Base-by-base conservation (phyloP, 2,797 vertebrate genomes). In the Acanthornis magna region DNA sequence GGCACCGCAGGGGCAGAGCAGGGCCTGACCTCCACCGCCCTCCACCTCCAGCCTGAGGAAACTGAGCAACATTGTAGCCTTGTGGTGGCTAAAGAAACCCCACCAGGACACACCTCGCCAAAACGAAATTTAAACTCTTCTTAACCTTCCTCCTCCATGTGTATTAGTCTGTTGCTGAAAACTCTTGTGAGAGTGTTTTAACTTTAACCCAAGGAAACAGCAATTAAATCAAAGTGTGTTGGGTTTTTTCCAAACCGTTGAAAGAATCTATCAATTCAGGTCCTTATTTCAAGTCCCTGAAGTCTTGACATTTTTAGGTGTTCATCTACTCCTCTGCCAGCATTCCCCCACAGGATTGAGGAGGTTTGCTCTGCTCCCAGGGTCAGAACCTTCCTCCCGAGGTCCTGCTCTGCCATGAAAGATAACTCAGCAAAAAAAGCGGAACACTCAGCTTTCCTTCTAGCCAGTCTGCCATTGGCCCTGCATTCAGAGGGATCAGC, bases 311-410 rank as follows among this genome's bases (percentile, higher is more conserved):
- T 55, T 74, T 54, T 54, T 48, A 47, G 14, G 18, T 38, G 8
- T 53, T 81, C 3, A 2, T 2, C 30, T 57, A 1, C 9, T 81
- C 29, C 12, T 80, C 55, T 65, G 27, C 13, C 29, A 2, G 0
- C 14, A 34, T 68, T 84, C 72, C 60, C 12, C 42, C 55, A 16
- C 7, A 63, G 16, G 8, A 4, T 1, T 50, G 27, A 85, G 11
- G 3, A 58, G n/a, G 15, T 72, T 79, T 76, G 36, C 25, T 54
- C 42, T 83, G 9, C 11, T 55, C 26, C n/a, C 1, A 0, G 23
- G 19, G 3, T 16, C 0, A 6, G 19, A 10, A 40, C 6, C 53
- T 62, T 58, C 43, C n/a, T 61, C 36, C 58, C 0, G 0, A 32
- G 34, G 17, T 34, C 5, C 20, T 58, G 62, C 42, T 78, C 42